Evolutionary conservation across 2,888 invertebrate genomes (phyloP).

Genomic region (Caenorhabditis sinica): DNA sequence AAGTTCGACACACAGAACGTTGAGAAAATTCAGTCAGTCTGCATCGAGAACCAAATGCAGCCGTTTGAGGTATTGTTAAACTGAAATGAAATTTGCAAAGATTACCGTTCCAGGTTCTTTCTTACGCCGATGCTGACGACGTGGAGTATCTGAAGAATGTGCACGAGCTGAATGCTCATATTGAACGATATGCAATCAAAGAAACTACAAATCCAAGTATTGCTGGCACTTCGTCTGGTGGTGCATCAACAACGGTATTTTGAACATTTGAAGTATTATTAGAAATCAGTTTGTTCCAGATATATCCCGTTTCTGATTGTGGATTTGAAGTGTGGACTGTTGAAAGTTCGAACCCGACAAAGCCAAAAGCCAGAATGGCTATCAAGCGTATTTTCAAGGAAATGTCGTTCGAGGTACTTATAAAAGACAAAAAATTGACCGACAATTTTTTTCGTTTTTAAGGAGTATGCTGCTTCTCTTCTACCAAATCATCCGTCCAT

Average conservation of each 20-base stretch:
- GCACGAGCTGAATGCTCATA: constrained; percentile 73
- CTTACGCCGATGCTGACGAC: constrained; percentile 63
- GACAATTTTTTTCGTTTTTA: not conserved
- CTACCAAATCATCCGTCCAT: constrained; percentile 61
- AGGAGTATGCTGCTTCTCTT: constrained; percentile 60
- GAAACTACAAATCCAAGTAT: constrained; percentile 55
- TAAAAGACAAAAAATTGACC: not conserved
- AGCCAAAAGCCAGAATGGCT: constrained; percentile 56
- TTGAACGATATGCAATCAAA: constrained; percentile 67
- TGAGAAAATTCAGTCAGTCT: constrained; percentile 30
- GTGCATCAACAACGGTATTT: constrained; percentile 10
- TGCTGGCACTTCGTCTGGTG: constrained; percentile 16
- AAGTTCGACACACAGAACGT: constrained; percentile 46
- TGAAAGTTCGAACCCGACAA: constrained; percentile 45
- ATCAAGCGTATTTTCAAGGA: constrained; percentile 62
- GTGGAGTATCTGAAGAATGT: constrained; percentile 71
- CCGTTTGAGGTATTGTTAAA: constrained; percentile 54
- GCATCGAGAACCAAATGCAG: constrained; percentile 40
- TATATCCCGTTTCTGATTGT: constrained; percentile 19
- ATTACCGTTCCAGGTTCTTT: constrained; percentile 69
- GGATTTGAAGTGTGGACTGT: constrained; percentile 65
- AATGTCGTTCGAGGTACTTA: constrained; percentile 59
- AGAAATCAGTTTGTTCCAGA: not conserved
- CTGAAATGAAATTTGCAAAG: too few relatives aligned
- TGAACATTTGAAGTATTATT: not conserved